phyloP scores from a whole-genome alignment of 2,888 invertebrate genomes.

The Scaptodrosophila latifasciaeformis region DNA sequence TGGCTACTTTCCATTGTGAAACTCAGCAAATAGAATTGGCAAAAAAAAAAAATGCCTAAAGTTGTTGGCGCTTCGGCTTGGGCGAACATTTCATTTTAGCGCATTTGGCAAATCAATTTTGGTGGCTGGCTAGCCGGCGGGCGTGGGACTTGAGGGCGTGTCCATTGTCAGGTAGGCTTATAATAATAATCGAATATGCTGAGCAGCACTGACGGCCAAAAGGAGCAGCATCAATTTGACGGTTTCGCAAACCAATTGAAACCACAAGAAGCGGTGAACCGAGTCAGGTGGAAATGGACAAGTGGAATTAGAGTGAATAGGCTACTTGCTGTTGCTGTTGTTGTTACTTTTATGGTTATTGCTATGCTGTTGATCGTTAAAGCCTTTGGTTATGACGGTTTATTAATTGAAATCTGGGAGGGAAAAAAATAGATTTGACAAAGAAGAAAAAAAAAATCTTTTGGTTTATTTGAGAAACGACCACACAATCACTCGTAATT shows the following conservation, averaged over 20 bases:
- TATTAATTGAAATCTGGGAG: no score
- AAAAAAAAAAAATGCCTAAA: no score
- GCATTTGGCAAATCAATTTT: slow-evolving; percentile 52
- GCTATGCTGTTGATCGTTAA: no score
- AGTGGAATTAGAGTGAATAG: not conserved
- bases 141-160: slow-evolving; percentile 30
- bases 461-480: not conserved
- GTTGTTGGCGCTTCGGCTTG: slow-evolving; percentile 23
- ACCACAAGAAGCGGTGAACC: not conserved
- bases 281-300: not conserved
- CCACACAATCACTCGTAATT: not conserved
- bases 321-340: not conserved
- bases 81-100: slow-evolving; percentile 33
- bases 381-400: no score
- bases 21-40: no score
- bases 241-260: slow-evolving; percentile 45
- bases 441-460: no score
- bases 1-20: no score
- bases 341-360: not conserved
- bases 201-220: slow-evolving; percentile 29
- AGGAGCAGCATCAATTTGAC: slow-evolving; percentile 34
- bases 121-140: slow-evolving; percentile 26
- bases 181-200: slow-evolving; percentile 63
- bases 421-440: no score
- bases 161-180: slow-evolving; percentile 38